Percentiles rank a stretch among this genome's conserved stretches.
Evolutionary conservation across 1,140 invertebrate species (phyloP).

Genomic region (Cotesia typhae): DNA sequence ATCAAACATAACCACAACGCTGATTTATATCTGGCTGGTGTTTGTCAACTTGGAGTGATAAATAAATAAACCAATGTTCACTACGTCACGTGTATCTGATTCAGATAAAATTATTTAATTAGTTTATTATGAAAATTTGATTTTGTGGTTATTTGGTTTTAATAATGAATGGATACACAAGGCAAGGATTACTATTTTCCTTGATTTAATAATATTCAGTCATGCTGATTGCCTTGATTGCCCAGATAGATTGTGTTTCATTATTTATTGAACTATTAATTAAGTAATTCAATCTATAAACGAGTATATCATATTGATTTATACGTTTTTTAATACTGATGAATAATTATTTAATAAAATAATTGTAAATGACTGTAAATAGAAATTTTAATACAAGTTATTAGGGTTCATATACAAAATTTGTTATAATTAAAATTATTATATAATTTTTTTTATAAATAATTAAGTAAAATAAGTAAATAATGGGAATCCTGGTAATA

Average conservation of each 20-base stretch:
- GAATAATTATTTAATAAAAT: no score
- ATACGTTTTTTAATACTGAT: no score
- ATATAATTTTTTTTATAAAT: neutral
- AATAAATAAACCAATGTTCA: slow-evolving; percentile 10
- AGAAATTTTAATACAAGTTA: no score
- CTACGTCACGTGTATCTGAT: neutral
- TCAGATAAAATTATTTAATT: neutral
- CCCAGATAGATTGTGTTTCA: neutral
- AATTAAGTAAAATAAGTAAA: neutral
- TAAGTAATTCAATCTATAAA: no score
- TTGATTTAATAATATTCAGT: slow-evolving; percentile 5
- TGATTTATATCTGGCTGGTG: slow-evolving; percentile 1
- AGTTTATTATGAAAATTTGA: neutral
- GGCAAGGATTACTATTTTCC: slow-evolving; percentile 28
- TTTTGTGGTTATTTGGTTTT: neutral
- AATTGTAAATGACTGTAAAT: no score
- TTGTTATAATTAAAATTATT: neutral
- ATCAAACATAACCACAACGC: slow-evolving; percentile 34
- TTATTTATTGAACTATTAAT: neutral
- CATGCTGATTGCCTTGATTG: slow-evolving; percentile 12
- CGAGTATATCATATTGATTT: no score
- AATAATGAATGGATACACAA: slow-evolving; percentile 30
- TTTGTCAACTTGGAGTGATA: slow-evolving; percentile 16
- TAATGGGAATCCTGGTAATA: slow-evolving; percentile 22
- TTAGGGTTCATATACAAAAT: no score